These are phyloP conservation scores for Phaonia tiefii DNA, from an alignment of 2,888 invertebrate species.

Conservation along the genomic window DNA sequence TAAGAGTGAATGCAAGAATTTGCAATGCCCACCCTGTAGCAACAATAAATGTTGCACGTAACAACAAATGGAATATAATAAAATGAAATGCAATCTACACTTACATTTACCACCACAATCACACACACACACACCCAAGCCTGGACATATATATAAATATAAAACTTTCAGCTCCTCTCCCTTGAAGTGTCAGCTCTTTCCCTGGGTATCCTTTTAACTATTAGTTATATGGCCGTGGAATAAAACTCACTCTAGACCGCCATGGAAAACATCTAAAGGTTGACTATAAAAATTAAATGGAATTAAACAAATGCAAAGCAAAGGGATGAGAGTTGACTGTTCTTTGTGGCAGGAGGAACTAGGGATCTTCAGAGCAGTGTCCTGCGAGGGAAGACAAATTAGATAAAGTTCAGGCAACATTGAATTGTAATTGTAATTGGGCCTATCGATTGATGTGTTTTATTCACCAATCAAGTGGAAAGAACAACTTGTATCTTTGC, in stretches of 20 bases:
- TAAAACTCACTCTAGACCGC: slow-evolving; percentile 35
- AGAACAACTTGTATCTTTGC: no score
- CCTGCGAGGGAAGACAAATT: no score
- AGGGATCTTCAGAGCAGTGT: no score
- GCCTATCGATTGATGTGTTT: no score
- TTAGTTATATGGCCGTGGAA: slow-evolving; percentile 31
- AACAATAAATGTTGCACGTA: slow-evolving; percentile 68
- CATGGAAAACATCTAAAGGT: slow-evolving; percentile 46
- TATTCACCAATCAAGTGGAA: no score
- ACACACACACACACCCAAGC: slow-evolving; percentile 27
- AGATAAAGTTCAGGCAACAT: no score
- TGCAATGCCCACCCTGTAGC: slow-evolving; percentile 65
- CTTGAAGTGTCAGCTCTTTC: slow-evolving; percentile 6
- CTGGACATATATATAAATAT: background rate
- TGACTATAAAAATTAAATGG: slow-evolving; percentile 61
- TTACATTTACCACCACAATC: slow-evolving; percentile 6
- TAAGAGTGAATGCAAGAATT: slow-evolving; percentile 27
- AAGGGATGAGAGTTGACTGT: background rate
- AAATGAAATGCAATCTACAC: slow-evolving; percentile 64
- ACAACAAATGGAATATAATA: slow-evolving; percentile 62
- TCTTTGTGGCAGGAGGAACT: no score
- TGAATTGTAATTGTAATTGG: no score
- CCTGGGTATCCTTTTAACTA: background rate
- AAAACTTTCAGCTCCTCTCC: background rate
- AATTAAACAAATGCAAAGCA: slow-evolving; percentile 51